Percentiles rank a stretch among this genome's conserved stretches.
Evolutionary conservation across 2,797 vertebrate genomes (phyloP).

Genomic region (Aldrovandia affinis): DNA sequence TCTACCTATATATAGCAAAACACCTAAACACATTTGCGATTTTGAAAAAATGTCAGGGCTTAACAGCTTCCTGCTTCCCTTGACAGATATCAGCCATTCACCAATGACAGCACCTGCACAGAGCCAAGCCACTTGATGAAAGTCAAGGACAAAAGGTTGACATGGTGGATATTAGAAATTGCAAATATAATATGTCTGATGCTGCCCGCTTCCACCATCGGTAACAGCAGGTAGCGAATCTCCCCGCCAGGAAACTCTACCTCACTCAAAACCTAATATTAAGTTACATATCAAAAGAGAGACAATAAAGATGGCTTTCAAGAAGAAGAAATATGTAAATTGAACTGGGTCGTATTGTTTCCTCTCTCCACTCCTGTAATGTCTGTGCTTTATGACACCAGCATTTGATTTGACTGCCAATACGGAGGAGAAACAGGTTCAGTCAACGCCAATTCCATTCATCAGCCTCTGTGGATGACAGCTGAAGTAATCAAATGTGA

Average conservation of each 20-base stretch:
- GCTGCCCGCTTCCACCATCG: not conserved
- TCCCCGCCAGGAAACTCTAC: not conserved
- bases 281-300: not conserved
- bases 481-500: slow-evolving; percentile 24
- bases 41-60: not conserved
- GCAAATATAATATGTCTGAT: not conserved
- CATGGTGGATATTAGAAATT: not conserved
- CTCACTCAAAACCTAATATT: not conserved
- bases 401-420: slow-evolving; percentile 7
- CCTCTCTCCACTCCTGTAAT: not conserved
- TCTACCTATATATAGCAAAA: not conserved
- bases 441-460: slow-evolving; percentile 2
- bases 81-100: slow-evolving; percentile 4
- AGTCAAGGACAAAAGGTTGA: slow-evolving; percentile 9
- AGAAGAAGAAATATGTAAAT: not conserved
- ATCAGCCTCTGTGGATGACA: not conserved
- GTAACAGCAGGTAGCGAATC: not conserved
- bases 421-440: not conserved
- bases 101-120: not conserved
- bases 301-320: slow-evolving; percentile 7
- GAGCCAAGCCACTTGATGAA: not conserved
- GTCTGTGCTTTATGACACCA: not conserved
- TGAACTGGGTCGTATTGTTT: not conserved
- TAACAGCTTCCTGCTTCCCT: not conserved
- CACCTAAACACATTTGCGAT: not conserved